Conservation (phyloP, 1,140 invertebrate species). For the Atta texana region DNA sequence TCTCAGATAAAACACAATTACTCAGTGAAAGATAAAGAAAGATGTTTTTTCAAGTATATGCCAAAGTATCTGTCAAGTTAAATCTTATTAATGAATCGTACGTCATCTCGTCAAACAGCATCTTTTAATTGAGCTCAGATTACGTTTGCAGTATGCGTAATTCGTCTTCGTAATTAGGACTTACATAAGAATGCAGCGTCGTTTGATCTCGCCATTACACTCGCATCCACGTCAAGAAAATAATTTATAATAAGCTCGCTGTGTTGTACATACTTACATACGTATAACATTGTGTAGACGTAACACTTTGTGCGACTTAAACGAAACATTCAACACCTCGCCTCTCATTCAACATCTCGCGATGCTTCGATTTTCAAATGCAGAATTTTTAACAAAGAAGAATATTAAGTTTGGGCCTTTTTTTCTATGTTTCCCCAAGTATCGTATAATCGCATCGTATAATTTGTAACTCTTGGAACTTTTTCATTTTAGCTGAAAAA, state of each 20-base stretch:
- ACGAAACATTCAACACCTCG: background rate
- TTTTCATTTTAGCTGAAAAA: too few relatives aligned
- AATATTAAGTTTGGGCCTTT: too few relatives aligned
- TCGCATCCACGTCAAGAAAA: background rate
- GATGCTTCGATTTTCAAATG: background rate
- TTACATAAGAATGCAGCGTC: slow-evolving; percentile 28
- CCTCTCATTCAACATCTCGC: background rate
- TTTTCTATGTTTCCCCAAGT: too few relatives aligned
- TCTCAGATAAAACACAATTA: background rate
- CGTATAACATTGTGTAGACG: background rate
- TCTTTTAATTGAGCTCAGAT: background rate
- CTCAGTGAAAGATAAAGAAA: background rate
- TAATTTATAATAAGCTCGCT: slow-evolving; percentile 25
- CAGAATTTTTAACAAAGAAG: background rate
- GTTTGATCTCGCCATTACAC: background rate
- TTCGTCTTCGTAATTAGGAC: slow-evolving; percentile 16
- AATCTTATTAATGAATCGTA: background rate
- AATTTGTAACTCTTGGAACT: too few relatives aligned
- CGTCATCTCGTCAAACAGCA: background rate
- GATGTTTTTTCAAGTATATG: background rate
- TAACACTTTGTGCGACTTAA: background rate
- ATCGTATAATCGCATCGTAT: too few relatives aligned
- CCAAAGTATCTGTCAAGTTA: slow-evolving; percentile 20
- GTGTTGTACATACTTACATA: background rate
- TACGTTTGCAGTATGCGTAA: background rate